Percentiles rank a stretch among this genome's conserved stretches.
Conservation (phyloP, 2,888 invertebrate species). For the Allophyes oxyacanthae region DNA sequence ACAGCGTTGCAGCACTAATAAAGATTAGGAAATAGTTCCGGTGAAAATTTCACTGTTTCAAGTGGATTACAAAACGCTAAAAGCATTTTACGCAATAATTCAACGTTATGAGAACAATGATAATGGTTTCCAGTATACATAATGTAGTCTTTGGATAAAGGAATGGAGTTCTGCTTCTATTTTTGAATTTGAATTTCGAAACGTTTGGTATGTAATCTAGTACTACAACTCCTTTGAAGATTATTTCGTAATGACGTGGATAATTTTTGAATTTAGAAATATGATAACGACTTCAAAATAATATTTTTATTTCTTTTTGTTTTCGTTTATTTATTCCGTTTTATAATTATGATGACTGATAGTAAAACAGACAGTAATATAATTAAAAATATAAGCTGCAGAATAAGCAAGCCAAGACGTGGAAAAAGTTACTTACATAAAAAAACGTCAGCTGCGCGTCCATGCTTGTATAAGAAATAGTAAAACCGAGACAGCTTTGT, state of each 20-base stretch:
- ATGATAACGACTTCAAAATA: too few relatives aligned
- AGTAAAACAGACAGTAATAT: too few relatives aligned
- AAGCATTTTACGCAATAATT: slow-evolving; percentile 44
- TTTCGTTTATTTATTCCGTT: too few relatives aligned
- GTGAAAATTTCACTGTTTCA: slow-evolving; percentile 53
- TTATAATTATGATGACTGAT: too few relatives aligned
- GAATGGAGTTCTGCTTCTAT: background rate
- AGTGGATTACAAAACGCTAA: slow-evolving; percentile 40
- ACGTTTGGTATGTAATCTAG: background rate
- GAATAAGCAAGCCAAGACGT: slow-evolving; percentile 3
- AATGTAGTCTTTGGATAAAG: background rate
- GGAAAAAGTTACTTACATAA: slow-evolving; percentile 5
- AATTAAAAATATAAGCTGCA: too few relatives aligned
- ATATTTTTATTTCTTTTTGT: too few relatives aligned
- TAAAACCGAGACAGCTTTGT: slow-evolving; percentile 20
- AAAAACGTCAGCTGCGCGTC: background rate
- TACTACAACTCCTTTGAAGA: background rate
- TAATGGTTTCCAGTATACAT: background rate
- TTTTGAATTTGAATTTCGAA: slow-evolving; percentile 3
- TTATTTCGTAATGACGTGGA: background rate
- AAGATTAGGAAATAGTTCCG: slow-evolving; percentile 56
- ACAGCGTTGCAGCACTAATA: slow-evolving; percentile 35
- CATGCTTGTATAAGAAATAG: slow-evolving; percentile 31
- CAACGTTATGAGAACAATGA: slow-evolving; percentile 9
- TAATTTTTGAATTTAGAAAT: too few relatives aligned